A percentile compares a stretch with the other conserved stretches of the same genome.
These are phyloP conservation scores for Andrena dorsata DNA, from an alignment of 2,888 invertebrate genomes.

Conservation along the genomic window DNA sequence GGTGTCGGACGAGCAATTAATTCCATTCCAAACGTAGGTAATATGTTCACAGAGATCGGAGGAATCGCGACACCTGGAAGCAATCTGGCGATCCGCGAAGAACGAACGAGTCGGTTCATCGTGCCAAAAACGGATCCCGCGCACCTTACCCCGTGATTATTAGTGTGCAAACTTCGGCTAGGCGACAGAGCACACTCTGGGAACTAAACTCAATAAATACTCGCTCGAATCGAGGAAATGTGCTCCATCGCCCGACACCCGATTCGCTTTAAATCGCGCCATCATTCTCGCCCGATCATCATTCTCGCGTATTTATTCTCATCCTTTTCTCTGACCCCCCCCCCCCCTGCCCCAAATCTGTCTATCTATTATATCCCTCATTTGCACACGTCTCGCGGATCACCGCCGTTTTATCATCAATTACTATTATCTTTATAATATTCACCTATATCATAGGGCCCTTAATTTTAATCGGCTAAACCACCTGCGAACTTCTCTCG, in stretches of 20 bases:
- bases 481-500: slow-evolving; percentile 68
- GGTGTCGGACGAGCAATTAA: not conserved
- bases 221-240: slow-evolving; percentile 72
- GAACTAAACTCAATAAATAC: slow-evolving; percentile 79
- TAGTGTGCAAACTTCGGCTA: slow-evolving; percentile 71
- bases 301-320: not conserved
- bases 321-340: not conserved
- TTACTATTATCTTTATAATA: slow-evolving; percentile 63
- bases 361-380: slow-evolving; percentile 32
- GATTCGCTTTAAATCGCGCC: slow-evolving; percentile 43
- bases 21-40: not conserved
- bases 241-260: slow-evolving; percentile 73
- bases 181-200: slow-evolving; percentile 77
- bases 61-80: no score
- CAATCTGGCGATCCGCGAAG: not conserved
- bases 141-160: slow-evolving; percentile 61
- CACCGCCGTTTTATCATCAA: slow-evolving; percentile 51
- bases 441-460: slow-evolving; percentile 63
- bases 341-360: slow-evolving; percentile 7
- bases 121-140: slow-evolving; percentile 54
- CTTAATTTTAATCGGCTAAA: slow-evolving; percentile 71
- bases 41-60: no score
- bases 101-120: slow-evolving; percentile 53
- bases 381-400: slow-evolving; percentile 25
- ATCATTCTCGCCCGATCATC: slow-evolving; percentile 13